Percentiles rank a stretch among this genome's conserved stretches.
Conservation (phyloP, 2,113 vertebrate genomes). For the Erinaceus europaeus region DNA sequence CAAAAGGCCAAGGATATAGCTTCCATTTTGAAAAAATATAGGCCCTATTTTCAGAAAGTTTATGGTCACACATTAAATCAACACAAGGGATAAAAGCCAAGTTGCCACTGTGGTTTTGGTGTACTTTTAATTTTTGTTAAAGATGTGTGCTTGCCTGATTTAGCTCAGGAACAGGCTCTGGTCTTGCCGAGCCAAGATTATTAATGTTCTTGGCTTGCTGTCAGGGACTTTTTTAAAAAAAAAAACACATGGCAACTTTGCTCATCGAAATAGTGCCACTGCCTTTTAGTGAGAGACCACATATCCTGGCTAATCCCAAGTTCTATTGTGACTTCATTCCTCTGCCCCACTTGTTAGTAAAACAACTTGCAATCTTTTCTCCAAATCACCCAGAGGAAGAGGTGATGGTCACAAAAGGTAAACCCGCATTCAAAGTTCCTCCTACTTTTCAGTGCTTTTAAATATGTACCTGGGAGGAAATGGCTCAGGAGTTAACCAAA, state of each 20-base stretch:
- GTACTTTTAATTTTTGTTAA: constrained; percentile 41
- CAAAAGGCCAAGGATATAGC: not conserved
- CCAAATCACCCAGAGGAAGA: not conserved
- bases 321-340: not conserved
- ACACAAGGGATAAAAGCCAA: not conserved
- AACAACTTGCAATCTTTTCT: not conserved
- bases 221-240: constrained; percentile 21
- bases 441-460: constrained; percentile 3
- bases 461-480: not conserved
- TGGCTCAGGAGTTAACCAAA: not conserved
- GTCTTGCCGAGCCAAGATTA: constrained; percentile 34
- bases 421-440: not conserved
- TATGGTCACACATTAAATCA: not conserved
- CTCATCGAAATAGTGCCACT: constrained; percentile 27
- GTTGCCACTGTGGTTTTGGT: not conserved
- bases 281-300: constrained; percentile 7
- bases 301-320: constrained; percentile 36
- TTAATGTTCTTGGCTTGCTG: constrained; percentile 38
- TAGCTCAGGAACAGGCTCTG: constrained; percentile 24
- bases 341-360: not conserved
- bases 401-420: not conserved
- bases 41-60: not conserved
- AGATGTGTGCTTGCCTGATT: not conserved
- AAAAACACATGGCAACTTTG: not conserved
- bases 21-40: not conserved